Percentiles rank a stretch among this genome's conserved stretches.
These are phyloP conservation scores for Nesogale talazaci DNA, from an alignment of 2,113 vertebrate species.

Conservation along the genomic window DNA sequence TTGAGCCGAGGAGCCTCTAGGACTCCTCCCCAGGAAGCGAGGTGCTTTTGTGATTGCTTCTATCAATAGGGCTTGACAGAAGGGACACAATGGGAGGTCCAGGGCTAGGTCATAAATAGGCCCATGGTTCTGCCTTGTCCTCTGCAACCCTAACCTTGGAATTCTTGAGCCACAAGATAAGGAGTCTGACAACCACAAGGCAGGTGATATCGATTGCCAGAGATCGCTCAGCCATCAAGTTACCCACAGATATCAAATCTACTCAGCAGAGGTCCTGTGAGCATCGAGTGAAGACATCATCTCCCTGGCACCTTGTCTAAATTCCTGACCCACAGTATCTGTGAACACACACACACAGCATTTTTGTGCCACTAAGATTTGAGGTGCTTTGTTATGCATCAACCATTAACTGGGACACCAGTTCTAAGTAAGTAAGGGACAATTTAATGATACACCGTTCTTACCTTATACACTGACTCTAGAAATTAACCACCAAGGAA, in stretches of 20 bases:
- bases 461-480: not conserved
- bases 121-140: not conserved
- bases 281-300: not conserved
- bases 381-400: not conserved
- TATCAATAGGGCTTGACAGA: not conserved
- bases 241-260: not conserved
- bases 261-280: not conserved
- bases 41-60: not conserved
- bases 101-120: not conserved
- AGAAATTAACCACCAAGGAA: not conserved
- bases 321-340: not conserved
- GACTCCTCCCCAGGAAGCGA: not conserved
- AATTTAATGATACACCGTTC: not conserved
- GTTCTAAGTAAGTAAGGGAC: not conserved
- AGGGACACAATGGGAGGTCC: not conserved
- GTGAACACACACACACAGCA: not conserved
- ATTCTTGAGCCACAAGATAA: accelerated
- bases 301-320: accelerated
- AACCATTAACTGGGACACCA: not conserved
- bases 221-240: not conserved
- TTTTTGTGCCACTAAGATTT: not conserved
- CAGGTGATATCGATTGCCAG: not conserved
- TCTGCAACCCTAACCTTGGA: not conserved
- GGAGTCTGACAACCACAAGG: not conserved
- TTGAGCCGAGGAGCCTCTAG: not conserved